Base-by-base conservation (phyloP, 2,113 vertebrate genomes). In the Craseonycteris thonglongyai region DNA sequence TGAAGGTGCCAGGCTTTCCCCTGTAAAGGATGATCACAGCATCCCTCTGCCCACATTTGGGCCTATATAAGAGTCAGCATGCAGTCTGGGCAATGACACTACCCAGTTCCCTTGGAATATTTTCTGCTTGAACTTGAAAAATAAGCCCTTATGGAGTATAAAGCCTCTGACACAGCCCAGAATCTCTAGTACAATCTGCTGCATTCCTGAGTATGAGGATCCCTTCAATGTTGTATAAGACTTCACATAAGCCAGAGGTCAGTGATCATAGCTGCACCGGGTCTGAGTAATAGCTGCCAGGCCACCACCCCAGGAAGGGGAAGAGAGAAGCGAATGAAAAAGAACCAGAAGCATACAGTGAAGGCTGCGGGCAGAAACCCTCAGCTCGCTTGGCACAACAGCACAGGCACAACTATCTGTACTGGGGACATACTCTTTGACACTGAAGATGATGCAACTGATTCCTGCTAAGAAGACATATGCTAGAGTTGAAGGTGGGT, bases 71-170 rank as follows among this genome's bases (percentile, higher is more conserved):
- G 10, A 76, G 75, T 71, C 71, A 71, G 63, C 8, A 5, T 19
- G 26, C 63, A 65, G 11, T 14, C 49, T 33, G 3, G 59, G 56
- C 72, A 40, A 14, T 79, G 10, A 66, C 22, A 84, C 30, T 42
- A n/a, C 45, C 45, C 42, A 33, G 9, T 19, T 45, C 24, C 49
- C 61, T 47, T 83, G 49, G 33, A 38, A 59, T 66, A 83, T 84
- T 80, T 94, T 92, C 92, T 90, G 61, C n/a, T 71, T n/a, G 76
- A 54, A 72, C 59, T 40, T 93, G 59, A 80, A 88, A 94, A 88
- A 69, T 47, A 69, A 69, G 72, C 24, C 78, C 40, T 59, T 11
- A 7, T 12, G 47, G 58, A 95, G 26, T 40, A 47, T 8, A 22
- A 88, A 78, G 42, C 47, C 69, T 90, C 35, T 21, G n/a, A 21